A percentile compares a stretch with the other conserved stretches of the same genome.
phyloP scores from a whole-genome alignment of 2,888 invertebrate species.

The Spialia ferax region DNA sequence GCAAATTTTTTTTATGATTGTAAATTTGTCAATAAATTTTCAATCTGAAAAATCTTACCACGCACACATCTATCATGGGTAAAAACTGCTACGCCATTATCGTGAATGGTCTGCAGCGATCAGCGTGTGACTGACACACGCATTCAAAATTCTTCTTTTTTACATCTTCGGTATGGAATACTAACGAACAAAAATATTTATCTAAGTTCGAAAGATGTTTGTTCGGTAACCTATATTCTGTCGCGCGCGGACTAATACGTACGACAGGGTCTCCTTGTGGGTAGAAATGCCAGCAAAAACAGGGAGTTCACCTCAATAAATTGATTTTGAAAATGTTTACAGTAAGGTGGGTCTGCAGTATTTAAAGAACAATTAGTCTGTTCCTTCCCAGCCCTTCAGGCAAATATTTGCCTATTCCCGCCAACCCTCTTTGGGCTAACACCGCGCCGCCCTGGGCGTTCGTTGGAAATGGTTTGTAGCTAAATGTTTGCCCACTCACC shows the following conservation, averaged over 20 bases:
- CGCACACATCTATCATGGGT: not conserved
- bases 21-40: no score
- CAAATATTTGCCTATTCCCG: conserved; percentile 84
- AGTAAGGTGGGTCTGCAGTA: conserved; percentile 77
- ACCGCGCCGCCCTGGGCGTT: conserved; percentile 77
- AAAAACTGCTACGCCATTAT: not conserved
- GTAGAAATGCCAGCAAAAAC: conserved; percentile 62
- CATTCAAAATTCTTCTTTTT: conserved; percentile 19
- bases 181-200: conserved; percentile 56
- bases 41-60: no score
- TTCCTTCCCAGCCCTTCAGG: conserved; percentile 78
- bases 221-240: conserved; percentile 63
- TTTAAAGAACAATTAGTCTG: conserved; percentile 86
- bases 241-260: conserved; percentile 51
- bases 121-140: conserved; percentile 7
- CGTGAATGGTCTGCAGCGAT: not conserved
- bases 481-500: conserved; percentile 77
- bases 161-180: conserved; percentile 27
- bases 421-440: conserved; percentile 78
- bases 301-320: conserved; percentile 74
- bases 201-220: conserved; percentile 63
- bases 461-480: conserved; percentile 74
- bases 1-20: no score
- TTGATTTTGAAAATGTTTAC: conserved; percentile 81
- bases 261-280: conserved; percentile 48